These are phyloP conservation scores for Ageneiosus marmoratus DNA, from an alignment of 2,113 vertebrate species.

Conservation along the genomic window DNA sequence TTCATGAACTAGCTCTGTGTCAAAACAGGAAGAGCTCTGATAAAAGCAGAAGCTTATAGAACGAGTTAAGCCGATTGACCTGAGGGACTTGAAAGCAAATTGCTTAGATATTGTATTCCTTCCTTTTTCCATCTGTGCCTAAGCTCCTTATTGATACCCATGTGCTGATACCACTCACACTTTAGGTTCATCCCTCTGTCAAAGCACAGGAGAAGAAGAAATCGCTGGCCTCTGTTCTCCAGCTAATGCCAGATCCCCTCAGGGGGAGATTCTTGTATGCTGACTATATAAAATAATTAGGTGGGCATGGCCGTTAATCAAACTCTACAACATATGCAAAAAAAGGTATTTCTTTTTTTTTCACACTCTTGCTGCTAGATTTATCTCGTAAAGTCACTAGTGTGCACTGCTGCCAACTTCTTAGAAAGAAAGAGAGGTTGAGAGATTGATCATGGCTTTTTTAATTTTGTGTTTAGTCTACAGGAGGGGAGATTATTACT, in stretches of 20 bases:
- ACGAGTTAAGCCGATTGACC: slow-evolving; percentile 76
- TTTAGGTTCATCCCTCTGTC: slow-evolving; percentile 74
- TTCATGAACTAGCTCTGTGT: slow-evolving; percentile 37
- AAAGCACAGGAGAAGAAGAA: slow-evolving; percentile 56
- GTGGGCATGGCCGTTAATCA: slow-evolving; percentile 74
- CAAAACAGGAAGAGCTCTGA: slow-evolving; percentile 12
- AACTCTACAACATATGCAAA: slow-evolving; percentile 73
- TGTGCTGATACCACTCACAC: slow-evolving; percentile 79
- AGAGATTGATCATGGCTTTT: slow-evolving; percentile 68
- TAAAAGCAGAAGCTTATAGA: slow-evolving; percentile 53
- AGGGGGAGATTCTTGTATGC: slow-evolving; percentile 71
- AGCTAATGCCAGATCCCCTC: slow-evolving; percentile 75
- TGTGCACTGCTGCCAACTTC: slow-evolving; percentile 56
- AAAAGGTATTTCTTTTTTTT: slow-evolving; percentile 63
- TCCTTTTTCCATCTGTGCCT: slow-evolving; percentile 72
- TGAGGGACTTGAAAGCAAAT: slow-evolving; percentile 75
- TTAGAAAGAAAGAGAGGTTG: slow-evolving; percentile 49
- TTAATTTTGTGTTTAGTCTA: slow-evolving; percentile 82
- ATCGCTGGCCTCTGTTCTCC: slow-evolving; percentile 67
- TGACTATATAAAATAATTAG: slow-evolving; percentile 82
- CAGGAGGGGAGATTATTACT: slow-evolving; percentile 75
- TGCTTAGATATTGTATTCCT: slow-evolving; percentile 76
- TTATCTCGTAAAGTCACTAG: slow-evolving; percentile 77
- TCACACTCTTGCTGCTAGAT: slow-evolving; percentile 67
- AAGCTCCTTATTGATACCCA: slow-evolving; percentile 81